Evolutionary conservation across 1,140 invertebrate genomes (phyloP), one percentile per base, ranked within the genome.

Genomic region (Caenorhabditis elegans): DNA sequence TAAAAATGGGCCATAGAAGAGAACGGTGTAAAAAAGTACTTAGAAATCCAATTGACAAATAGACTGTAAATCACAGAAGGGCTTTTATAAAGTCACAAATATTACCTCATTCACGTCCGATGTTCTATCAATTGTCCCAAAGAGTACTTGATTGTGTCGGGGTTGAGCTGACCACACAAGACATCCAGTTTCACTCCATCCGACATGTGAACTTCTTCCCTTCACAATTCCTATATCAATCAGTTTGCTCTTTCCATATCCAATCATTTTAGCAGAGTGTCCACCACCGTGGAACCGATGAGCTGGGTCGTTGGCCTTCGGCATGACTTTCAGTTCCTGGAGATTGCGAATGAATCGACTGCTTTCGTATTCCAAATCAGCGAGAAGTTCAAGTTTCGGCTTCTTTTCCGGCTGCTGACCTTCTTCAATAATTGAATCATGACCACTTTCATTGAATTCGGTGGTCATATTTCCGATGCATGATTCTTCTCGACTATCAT

Each of bases 321-420:
- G 46, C 75, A 65, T 79, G 1, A 47, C 34, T 46, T 79, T 79
- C 53, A 55, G 22, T 10, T 60, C 51, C 19, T 39, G 34, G 15
- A 79, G 13, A 22, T 60, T 46, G 8, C 24, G 31, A 15, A 79
- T 48, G 11, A 79, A 65, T 24, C 39, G 48, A 17, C 39, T 79
- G 43, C 55, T 79, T 17, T 79, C 78, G 22, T 79, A 53, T 34
- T 49, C 47, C 77, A 55, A 22, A 15, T 51, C 28, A 8, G n/a
- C 48, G 17, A 60, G 36, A 2, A 70, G 15, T 15, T 79, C 78
- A 1, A 79, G 19, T 26, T 79, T 79, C 10, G 78, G 78, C 26
- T 79, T 79, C 55, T 79, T 79, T 34, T 79, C 78, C 15, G 78
- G 78, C 17, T 53, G 78, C 47, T 46, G 34, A 24, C 36, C 51